Evolutionary conservation across 2,113 vertebrate genomes (phyloP).

Genomic region (Alaudala cheleensis): DNA sequence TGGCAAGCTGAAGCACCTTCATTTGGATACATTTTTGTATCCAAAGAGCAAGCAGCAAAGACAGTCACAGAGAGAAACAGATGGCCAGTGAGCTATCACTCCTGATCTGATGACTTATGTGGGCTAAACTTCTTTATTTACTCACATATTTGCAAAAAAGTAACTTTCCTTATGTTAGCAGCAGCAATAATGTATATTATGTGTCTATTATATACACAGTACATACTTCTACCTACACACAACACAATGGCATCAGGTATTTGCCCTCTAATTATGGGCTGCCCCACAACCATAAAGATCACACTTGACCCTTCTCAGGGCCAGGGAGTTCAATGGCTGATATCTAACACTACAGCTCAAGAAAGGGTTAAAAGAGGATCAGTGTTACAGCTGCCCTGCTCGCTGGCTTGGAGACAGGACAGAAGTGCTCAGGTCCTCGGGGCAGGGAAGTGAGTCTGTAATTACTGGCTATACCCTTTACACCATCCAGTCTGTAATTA

Average conservation of each 20-base stretch:
- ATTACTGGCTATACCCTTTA: not conserved
- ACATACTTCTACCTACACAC: not conserved
- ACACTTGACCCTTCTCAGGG: not conserved
- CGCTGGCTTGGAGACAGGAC: not conserved
- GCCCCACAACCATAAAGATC: not conserved
- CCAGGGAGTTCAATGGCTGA: not conserved
- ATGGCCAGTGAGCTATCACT: conserved; percentile 62
- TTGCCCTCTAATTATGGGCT: not conserved
- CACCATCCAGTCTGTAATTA: not conserved
- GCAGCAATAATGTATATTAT: not conserved
- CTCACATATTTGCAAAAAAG: conserved; percentile 25
- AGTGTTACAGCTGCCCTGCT: not conserved
- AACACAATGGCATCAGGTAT: not conserved
- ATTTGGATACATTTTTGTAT: conserved; percentile 7
- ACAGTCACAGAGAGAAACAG: conserved; percentile 52
- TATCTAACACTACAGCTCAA: not conserved
- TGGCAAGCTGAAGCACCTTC: not conserved
- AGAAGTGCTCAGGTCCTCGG: not conserved
- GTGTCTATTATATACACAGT: not conserved
- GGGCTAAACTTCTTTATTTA: conserved; percentile 66
- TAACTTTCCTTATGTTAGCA: conserved; percentile 28
- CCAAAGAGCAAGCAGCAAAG: conserved; percentile 17
- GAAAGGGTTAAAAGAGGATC: not conserved
- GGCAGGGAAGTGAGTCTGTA: not conserved
- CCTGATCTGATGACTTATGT: conserved; percentile 47